Evolutionary conservation across 92 coral and sea anemone genomes (phyloP).

Genomic region (Umimayanthus chanpuru): DNA sequence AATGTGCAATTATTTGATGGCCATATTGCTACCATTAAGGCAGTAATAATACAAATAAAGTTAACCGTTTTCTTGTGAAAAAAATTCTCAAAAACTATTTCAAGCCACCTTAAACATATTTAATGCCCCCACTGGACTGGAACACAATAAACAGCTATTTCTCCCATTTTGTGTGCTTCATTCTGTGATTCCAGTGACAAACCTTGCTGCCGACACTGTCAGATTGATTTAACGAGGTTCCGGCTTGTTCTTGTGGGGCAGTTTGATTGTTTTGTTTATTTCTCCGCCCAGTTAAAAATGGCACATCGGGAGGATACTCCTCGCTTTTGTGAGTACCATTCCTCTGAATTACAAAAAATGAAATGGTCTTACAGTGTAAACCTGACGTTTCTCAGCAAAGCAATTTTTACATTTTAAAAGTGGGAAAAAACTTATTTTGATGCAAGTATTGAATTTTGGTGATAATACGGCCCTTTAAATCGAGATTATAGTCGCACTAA

Average conservation of each 20-base stretch:
- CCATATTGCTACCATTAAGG: no score
- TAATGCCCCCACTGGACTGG: no score
- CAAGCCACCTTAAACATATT: no score
- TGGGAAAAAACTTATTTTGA: background rate
- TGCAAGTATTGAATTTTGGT: background rate
- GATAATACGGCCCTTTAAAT: no score
- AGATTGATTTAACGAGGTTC: background rate
- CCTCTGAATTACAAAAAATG: background rate
- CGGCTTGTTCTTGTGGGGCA: background rate
- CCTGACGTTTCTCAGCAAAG: background rate
- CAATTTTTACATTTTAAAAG: background rate
- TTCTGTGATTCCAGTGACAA: background rate
- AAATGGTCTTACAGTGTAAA: background rate
- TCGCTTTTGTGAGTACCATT: conserved; percentile 4
- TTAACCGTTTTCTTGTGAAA: no score
- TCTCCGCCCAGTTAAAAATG: background rate
- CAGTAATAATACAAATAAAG: no score
- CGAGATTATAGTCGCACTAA: no score
- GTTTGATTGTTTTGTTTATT: background rate
- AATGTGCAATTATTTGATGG: no score
- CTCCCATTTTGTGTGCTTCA: background rate
- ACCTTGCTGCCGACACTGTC: background rate
- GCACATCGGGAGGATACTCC: background rate
- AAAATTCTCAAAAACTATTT: no score
- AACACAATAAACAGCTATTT: background rate